phyloP scores from a whole-genome alignment of 2,888 invertebrate genomes.

The Molanna angustata region DNA sequence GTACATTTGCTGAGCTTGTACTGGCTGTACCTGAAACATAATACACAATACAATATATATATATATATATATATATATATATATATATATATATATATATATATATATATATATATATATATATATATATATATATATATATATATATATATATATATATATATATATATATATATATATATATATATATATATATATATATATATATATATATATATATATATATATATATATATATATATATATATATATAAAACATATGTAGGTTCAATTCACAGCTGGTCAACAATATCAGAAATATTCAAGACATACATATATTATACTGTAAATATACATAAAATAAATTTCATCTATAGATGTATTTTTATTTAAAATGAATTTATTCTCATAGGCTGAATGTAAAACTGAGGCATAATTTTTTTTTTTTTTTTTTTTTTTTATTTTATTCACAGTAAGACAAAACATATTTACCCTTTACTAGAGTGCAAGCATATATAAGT shows the following conservation, averaged over 20 bases:
- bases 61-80: neutral
- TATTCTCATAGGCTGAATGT: too few species aligned
- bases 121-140: neutral
- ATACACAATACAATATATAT: conserved; percentile 11
- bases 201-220: neutral
- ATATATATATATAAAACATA: neutral
- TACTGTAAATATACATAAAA: too few species aligned
- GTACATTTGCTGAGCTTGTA: conserved; percentile 47
- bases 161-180: neutral
- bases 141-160: neutral
- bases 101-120: neutral
- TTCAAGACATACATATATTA: too few species aligned
- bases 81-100: neutral
- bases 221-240: neutral
- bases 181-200: neutral
- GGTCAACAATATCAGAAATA: too few species aligned
- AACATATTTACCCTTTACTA: too few species aligned
- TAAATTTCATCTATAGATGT: too few species aligned
- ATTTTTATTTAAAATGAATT: too few species aligned
- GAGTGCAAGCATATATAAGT: too few species aligned
- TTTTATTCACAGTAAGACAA: too few species aligned
- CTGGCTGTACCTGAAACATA: conserved; percentile 39
- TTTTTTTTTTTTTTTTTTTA: too few species aligned
- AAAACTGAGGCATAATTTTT: too few species aligned
- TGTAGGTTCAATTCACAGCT: too few species aligned